These are phyloP conservation scores for Perizoma flavofasciatum DNA, from an alignment of 2,888 invertebrate species.

Conservation along the genomic window DNA sequence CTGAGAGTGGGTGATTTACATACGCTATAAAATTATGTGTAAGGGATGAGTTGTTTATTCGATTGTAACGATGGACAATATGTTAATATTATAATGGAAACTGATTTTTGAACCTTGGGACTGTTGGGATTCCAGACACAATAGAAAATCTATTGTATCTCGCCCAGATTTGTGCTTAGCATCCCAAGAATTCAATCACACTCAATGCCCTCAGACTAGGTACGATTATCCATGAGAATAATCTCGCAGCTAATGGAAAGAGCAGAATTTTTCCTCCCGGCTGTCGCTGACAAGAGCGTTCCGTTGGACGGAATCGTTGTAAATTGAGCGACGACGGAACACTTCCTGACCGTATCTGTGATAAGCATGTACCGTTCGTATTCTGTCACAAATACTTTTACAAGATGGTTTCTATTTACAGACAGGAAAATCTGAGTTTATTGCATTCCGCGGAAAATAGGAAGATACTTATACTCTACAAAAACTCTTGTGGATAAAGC, in stretches of 20 bases:
- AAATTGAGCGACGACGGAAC: constrained; percentile 46
- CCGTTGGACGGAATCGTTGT: constrained; percentile 33
- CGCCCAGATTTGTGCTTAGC: no score
- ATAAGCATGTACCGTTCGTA: constrained; percentile 19
- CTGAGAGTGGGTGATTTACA: no score
- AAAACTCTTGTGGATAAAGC: neutral
- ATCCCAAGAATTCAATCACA: no score
- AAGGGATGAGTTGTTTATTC: no score
- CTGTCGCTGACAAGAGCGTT: constrained; percentile 29
- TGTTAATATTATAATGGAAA: no score
- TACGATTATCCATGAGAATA: no score
- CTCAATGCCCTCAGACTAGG: no score
- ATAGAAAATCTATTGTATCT: no score
- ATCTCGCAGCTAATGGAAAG: no score
- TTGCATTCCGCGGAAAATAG: neutral
- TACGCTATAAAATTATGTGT: no score
- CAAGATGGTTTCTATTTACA: neutral
- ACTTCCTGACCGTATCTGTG: constrained; percentile 37
- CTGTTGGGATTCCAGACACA: no score
- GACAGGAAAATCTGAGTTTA: neutral
- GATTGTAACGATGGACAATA: neutral
- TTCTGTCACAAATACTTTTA: constrained; percentile 10
- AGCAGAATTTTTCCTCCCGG: constrained; percentile 5
- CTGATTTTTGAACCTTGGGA: no score
- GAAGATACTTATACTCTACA: neutral